These are phyloP conservation scores for Pteromalus puparum DNA, from an alignment of 1,140 invertebrate genomes.

Conservation along the genomic window DNA sequence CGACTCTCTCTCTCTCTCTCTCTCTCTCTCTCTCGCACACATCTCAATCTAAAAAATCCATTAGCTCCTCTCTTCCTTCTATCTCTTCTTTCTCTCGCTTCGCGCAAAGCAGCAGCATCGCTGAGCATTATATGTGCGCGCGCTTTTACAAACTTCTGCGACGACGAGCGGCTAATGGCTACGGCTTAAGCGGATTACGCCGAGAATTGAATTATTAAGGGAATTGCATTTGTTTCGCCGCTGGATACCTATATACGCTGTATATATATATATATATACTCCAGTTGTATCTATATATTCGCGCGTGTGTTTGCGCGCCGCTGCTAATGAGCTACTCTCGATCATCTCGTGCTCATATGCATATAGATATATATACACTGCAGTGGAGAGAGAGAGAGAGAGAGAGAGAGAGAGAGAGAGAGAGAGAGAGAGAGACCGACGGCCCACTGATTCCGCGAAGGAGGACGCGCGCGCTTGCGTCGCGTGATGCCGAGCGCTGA, in stretches of 20 bases:
- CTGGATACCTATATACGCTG: constrained; percentile 15
- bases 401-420: background rate
- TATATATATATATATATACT: background rate
- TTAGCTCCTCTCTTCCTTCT: constrained; percentile 59
- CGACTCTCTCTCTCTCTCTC: background rate
- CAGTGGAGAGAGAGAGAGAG: background rate
- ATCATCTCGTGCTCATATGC: background rate
- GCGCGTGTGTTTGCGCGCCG: background rate
- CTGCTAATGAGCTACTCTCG: constrained; percentile 25
- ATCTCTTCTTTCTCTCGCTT: constrained; percentile 36
- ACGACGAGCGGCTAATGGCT: constrained; percentile 58
- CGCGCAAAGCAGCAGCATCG: constrained; percentile 8
- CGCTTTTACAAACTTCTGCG: background rate
- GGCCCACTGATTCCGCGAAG: constrained; percentile 20
- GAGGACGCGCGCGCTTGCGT: no score
- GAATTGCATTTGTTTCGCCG: constrained; percentile 62
- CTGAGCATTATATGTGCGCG: constrained; percentile 49
- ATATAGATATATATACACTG: background rate
- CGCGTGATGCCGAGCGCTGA: constrained; percentile 30
- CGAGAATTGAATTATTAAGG: constrained; percentile 66
- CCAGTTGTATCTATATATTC: constrained; percentile 10
- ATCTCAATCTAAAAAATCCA: constrained; percentile 72
- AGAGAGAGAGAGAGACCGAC: background rate
- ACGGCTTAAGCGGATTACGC: constrained; percentile 65
- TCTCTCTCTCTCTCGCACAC: constrained; percentile 44